Evolutionary conservation across 2,888 invertebrate species (phyloP).

Genomic region (Piscicola geometra): DNA sequence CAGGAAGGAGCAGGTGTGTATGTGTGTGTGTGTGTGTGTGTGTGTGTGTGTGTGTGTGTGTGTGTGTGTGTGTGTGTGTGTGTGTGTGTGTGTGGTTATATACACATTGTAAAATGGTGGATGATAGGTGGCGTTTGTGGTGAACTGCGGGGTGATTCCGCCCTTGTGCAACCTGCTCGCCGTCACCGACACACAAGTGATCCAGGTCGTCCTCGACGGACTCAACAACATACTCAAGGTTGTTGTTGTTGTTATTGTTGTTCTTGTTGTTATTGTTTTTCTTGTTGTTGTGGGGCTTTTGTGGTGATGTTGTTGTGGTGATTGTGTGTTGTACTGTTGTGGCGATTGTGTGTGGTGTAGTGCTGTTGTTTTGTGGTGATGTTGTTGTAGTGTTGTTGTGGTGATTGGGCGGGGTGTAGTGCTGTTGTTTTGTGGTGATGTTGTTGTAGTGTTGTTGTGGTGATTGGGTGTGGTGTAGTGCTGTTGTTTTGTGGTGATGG

Average conservation of each 20-base stretch:
- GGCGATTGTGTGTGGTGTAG: background rate
- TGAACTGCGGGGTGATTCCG: constrained; percentile 71
- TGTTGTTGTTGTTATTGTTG: background rate
- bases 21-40: constrained; percentile 1
- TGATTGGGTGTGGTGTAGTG: too few relatives aligned
- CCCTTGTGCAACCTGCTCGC: constrained; percentile 90
- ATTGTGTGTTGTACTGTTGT: background rate
- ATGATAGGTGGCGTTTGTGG: constrained; percentile 42
- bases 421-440: too few relatives aligned
- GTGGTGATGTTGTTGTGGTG: too few relatives aligned
- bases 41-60: too few relatives aligned
- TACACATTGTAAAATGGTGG: background rate
- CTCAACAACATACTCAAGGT: constrained; percentile 90
- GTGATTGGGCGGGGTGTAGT: too few relatives aligned
- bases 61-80: too few relatives aligned
- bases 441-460: too few relatives aligned
- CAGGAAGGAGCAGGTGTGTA: constrained; percentile 73
- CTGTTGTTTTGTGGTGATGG: too few relatives aligned
- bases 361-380: background rate
- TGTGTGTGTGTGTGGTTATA: too few relatives aligned
- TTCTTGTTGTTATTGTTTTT: too few relatives aligned
- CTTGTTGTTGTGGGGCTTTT: too few relatives aligned
- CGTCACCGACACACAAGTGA: constrained; percentile 85
- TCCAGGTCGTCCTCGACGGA: constrained; percentile 68
- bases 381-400: too few relatives aligned